These are phyloP conservation scores for Euplagia quadripunctaria DNA, from an alignment of 2,888 invertebrate genomes.

Conservation along the genomic window DNA sequence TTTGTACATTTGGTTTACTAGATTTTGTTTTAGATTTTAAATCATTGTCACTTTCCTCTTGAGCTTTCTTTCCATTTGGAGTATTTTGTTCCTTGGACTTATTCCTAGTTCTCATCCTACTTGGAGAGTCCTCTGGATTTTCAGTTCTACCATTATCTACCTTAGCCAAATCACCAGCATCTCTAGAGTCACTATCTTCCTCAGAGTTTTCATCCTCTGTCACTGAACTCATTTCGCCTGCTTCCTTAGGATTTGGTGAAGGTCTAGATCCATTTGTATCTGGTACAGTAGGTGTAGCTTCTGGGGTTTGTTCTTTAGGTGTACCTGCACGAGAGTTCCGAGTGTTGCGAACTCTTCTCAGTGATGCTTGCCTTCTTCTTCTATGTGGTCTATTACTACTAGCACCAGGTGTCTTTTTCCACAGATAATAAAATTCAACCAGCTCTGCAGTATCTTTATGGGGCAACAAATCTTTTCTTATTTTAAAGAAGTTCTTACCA, in stretches of 20 bases:
- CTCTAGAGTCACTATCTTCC: conserved; percentile 97
- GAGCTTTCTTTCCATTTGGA: conserved; percentile 81
- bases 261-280: conserved; percentile 87
- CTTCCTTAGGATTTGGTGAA: conserved; percentile 90
- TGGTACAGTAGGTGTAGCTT: conserved; percentile 84
- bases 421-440: conserved; percentile 99
- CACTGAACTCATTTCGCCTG: conserved; percentile 92
- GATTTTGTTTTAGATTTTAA: conserved; percentile 75
- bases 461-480: conserved; percentile 97
- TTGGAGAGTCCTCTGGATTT: conserved; percentile 93
- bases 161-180: conserved; percentile 93
- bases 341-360: conserved; percentile 95
- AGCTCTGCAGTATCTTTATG: conserved; percentile 99
- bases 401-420: conserved; percentile 99
- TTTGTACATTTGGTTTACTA: conserved; percentile 73
- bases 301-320: conserved; percentile 91
- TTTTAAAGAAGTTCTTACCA: conserved; percentile 99
- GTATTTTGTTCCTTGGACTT: conserved; percentile 92
- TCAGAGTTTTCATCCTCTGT: conserved; percentile 97
- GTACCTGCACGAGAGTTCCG: conserved; percentile 94
- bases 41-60: conserved; percentile 84
- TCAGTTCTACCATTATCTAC: conserved; percentile 93
- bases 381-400: conserved; percentile 98
- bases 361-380: conserved; percentile 94
- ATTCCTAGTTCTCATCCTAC: conserved; percentile 96